Evolutionary conservation across 2,113 vertebrate genomes (phyloP).

Genomic region (Lepidothrix coronata): DNA sequence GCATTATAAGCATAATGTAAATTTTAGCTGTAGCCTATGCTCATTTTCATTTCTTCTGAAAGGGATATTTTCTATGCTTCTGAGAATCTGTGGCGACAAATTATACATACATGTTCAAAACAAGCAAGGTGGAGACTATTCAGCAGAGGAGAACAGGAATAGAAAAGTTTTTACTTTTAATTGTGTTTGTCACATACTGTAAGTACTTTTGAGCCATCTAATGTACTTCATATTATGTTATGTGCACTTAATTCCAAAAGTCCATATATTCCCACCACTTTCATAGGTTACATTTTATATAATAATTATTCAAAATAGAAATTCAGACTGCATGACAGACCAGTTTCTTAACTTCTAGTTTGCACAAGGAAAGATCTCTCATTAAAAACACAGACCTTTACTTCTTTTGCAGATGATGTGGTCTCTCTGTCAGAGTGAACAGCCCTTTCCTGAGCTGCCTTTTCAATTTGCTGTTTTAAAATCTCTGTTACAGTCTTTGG

Average conservation of each 20-base stretch:
- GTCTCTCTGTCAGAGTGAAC: constrained; percentile 54
- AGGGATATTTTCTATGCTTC: not conserved
- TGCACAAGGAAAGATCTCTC: not conserved
- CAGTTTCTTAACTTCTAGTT: not conserved
- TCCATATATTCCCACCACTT: not conserved
- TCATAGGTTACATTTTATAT: not conserved
- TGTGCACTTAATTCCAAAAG: not conserved
- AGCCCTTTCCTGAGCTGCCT: constrained; percentile 79
- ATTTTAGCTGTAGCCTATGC: not conserved
- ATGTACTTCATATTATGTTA: not conserved
- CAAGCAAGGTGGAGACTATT: not conserved
- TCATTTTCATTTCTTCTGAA: not conserved
- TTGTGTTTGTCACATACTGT: not conserved
- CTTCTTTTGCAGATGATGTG: constrained; percentile 77
- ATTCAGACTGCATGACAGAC: not conserved
- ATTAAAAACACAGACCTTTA: constrained; percentile 79
- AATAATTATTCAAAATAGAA: not conserved
- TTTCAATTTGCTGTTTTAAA: constrained; percentile 91
- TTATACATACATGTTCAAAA: constrained; percentile 14
- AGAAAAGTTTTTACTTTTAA: not conserved
- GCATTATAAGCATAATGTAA: not conserved
- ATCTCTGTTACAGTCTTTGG: constrained; percentile 87
- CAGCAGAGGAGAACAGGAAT: not conserved
- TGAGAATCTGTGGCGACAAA: not conserved
- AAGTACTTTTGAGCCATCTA: not conserved